Evolutionary conservation across 2,113 vertebrate species (phyloP), one percentile per base, ranked within the genome.

Genomic region (Tangachromis dhanisi): DNA sequence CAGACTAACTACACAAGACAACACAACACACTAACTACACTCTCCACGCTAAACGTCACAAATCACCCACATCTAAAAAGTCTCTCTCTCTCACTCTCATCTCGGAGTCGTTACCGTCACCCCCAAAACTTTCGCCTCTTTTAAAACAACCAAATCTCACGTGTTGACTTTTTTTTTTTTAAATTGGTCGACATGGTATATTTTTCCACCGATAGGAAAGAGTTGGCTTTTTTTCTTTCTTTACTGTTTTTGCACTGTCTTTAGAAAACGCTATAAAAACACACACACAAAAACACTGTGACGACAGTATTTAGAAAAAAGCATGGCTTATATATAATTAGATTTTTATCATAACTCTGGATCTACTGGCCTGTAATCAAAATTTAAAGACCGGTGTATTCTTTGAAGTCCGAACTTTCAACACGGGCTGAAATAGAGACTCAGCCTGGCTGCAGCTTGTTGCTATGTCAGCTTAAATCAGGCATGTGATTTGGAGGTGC

Each of bases 141-240:
- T 51, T 49, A 49, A 53, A 53, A 53, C 49, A 53, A 0, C 0
- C 49, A 10, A 53, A 53, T 53, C 49, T 10, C 49, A 53, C 49
- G 19, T 53, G 19, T 51, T 51, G 49, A 53, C 49, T 53, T 53
- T 53, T 51, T 51, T 31, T 35, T 53, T 51, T 51, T 5, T 1
- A 1, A 51, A 53, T 53, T 53, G 49, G 49, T 53, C 0, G 0
- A 53, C 49, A 53, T 53, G 9, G 49, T 53, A 10, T 0, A 53
- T 53, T 53, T 53, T 53, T 53, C 2, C 49, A 53, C 49, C 2
- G 1, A 53, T 53, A n/a, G 49, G 49, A 53, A 53, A 53, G 49
- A 3, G 5, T 3, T 53, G 49, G 49, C 19, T 53, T 53, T 53
- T 51, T 6, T 10, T 51, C 51, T 54, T 54, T 54, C 51, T 4